Percentiles rank a stretch among this genome's conserved stretches.
Evolutionary conservation across 1,140 invertebrate species (phyloP).

Genomic region (Drosophila miranda): DNA sequence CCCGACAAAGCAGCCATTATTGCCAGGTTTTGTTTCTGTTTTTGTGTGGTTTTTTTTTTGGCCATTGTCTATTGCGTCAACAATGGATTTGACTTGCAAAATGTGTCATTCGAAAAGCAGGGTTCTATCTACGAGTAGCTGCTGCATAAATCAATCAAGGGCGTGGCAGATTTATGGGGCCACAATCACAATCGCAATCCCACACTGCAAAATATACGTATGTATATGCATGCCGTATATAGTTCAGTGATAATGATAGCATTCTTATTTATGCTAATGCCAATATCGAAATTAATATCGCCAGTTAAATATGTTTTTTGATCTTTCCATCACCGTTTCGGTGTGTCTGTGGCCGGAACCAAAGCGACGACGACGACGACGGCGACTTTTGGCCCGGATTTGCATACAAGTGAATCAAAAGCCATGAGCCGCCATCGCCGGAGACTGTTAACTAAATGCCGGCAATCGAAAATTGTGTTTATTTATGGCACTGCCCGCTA

Average conservation of each 20-base stretch:
- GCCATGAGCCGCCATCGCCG: conserved; percentile 55
- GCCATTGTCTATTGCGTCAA: conserved; percentile 56
- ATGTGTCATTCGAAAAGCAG: conserved; percentile 54
- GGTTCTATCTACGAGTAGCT: conserved; percentile 24
- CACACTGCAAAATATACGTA: neutral
- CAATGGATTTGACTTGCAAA: conserved; percentile 57
- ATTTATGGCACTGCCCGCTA: conserved; percentile 60
- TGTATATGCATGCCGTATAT: neutral
- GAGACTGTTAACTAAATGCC: conserved; percentile 60
- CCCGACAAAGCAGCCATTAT: conserved; percentile 54
- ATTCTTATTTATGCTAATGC: conserved; percentile 56
- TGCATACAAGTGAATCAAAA: conserved; percentile 72
- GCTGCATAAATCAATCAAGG: conserved; percentile 37
- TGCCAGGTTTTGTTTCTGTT: conserved; percentile 5
- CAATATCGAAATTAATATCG: conserved; percentile 48
- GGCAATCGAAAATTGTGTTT: conserved; percentile 57
- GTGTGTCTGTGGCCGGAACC: conserved; percentile 52
- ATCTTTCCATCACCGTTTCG: conserved; percentile 48
- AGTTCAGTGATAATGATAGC: conserved; percentile 37
- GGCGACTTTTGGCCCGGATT: conserved; percentile 47
- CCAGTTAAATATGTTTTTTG: conserved; percentile 24
- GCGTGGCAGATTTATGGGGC: conserved; percentile 59
- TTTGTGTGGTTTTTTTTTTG: neutral
- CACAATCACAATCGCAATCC: conserved; percentile 7
- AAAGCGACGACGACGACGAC: conserved; percentile 37